phyloP scores from a whole-genome alignment of 2,797 vertebrate genomes.

The Sciurus vulgaris region DNA sequence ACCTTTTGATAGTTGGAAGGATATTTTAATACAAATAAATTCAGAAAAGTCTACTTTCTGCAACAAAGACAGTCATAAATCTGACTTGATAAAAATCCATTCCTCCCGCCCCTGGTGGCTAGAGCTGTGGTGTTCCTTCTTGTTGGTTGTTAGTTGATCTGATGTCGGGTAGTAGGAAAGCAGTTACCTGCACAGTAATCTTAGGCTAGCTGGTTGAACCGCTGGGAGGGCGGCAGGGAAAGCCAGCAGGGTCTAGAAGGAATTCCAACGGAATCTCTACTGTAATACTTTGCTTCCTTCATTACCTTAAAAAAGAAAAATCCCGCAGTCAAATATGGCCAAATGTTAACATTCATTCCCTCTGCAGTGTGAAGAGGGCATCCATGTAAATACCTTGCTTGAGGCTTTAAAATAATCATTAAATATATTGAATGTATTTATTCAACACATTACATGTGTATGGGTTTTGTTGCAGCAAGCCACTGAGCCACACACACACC shows the following conservation, averaged over 20 bases:
- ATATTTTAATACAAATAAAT: conserved; percentile 45
- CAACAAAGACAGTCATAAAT: conserved; percentile 20
- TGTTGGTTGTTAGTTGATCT: not conserved
- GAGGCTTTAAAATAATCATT: not conserved
- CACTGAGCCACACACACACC: too few relatives aligned
- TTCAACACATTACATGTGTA: too few relatives aligned
- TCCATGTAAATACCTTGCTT: not conserved
- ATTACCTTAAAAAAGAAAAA: not conserved
- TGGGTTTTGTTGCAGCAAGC: too few relatives aligned
- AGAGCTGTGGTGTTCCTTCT: not conserved
- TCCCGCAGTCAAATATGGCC: not conserved
- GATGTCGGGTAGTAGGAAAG: not conserved
- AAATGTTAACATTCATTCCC: not conserved
- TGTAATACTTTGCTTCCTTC: not conserved
- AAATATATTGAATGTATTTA: too few relatives aligned
- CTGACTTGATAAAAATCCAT: not conserved
- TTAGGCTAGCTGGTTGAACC: not conserved
- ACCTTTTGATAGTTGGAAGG: conserved; percentile 10
- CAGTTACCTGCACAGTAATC: not conserved
- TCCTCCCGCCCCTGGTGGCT: not conserved
- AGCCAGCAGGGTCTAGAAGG: not conserved
- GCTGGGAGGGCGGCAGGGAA: too few relatives aligned
- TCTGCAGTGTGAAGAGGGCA: not conserved
- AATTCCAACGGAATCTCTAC: not conserved
- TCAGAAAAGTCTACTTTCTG: not conserved